Evolutionary conservation across 2,888 invertebrate genomes (phyloP).

Genomic region (Bruchidius siliquastri): DNA sequence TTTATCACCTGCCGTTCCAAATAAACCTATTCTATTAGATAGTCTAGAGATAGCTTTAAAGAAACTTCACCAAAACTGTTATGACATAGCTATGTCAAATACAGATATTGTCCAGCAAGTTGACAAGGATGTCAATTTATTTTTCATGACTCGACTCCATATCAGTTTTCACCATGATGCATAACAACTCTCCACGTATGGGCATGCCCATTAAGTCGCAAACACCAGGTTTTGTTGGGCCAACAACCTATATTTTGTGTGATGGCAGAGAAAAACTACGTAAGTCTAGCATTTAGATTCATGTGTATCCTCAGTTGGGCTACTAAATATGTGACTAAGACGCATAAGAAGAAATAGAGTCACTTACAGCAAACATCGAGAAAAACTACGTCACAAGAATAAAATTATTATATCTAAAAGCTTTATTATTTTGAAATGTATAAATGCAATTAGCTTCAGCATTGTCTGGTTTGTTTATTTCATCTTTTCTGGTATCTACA

Average conservation of each 20-base stretch:
- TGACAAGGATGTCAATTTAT: neutral
- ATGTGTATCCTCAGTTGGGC: too few relatives aligned
- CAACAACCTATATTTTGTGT: constrained; percentile 14
- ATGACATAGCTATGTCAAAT: too few relatives aligned
- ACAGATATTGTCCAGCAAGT: neutral
- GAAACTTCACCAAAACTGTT: too few relatives aligned
- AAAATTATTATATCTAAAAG: neutral
- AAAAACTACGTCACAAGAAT: too few relatives aligned
- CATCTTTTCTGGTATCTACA: too few relatives aligned
- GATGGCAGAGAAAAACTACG: constrained; percentile 7
- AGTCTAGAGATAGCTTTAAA: too few relatives aligned
- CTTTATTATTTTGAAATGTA: neutral
- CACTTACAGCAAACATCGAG: too few relatives aligned
- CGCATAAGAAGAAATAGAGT: too few relatives aligned
- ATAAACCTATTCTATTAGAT: too few relatives aligned
- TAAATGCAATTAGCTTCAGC: neutral
- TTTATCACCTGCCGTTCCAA: too few relatives aligned
- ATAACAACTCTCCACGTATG: constrained; percentile 13
- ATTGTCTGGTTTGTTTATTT: too few relatives aligned
- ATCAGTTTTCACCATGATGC: constrained; percentile 5
- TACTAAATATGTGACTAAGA: too few relatives aligned
- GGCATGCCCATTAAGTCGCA: constrained; percentile 6
- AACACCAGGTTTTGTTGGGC: constrained; percentile 14
- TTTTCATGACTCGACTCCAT: neutral
- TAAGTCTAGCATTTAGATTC: constrained; percentile 3